Percentiles rank a stretch among this genome's conserved stretches.
These are phyloP conservation scores for Chiloscyllium punctatum DNA, from an alignment of 2,797 vertebrate genomes.

Conservation along the genomic window DNA sequence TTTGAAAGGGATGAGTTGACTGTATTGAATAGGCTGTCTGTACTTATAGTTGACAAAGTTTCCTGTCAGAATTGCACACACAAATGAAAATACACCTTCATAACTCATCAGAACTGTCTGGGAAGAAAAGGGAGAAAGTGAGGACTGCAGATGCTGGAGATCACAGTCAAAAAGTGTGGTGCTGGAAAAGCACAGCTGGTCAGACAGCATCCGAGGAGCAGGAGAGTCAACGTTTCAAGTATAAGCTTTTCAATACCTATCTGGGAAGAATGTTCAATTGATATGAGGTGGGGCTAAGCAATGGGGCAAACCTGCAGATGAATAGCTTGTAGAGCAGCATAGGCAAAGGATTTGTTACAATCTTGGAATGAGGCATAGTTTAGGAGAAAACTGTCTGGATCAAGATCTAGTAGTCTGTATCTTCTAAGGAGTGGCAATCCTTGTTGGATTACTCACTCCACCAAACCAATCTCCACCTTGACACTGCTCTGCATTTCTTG, in stretches of 20 bases:
- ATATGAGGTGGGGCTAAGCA: neutral
- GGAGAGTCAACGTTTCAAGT: too few species aligned
- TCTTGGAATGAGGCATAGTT: neutral
- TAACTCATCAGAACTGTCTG: neutral
- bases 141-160: too few species aligned
- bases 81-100: neutral
- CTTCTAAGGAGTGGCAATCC: too few species aligned
- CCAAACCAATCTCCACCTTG: too few species aligned
- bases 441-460: too few species aligned
- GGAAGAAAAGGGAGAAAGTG: neutral
- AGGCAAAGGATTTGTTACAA: neutral
- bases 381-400: neutral
- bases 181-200: too few species aligned
- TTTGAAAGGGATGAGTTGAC: too few species aligned
- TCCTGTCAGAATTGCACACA: neutral
- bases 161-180: too few species aligned
- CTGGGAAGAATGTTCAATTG: neutral
- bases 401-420: too few species aligned
- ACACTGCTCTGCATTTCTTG: too few species aligned
- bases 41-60: neutral
- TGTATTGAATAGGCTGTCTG: neutral
- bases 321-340: neutral
- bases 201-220: too few species aligned
- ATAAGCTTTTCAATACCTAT: too few species aligned
- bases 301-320: neutral